Base-by-base conservation (phyloP, 2,888 invertebrate genomes). In the Blomia tropicalis region DNA sequence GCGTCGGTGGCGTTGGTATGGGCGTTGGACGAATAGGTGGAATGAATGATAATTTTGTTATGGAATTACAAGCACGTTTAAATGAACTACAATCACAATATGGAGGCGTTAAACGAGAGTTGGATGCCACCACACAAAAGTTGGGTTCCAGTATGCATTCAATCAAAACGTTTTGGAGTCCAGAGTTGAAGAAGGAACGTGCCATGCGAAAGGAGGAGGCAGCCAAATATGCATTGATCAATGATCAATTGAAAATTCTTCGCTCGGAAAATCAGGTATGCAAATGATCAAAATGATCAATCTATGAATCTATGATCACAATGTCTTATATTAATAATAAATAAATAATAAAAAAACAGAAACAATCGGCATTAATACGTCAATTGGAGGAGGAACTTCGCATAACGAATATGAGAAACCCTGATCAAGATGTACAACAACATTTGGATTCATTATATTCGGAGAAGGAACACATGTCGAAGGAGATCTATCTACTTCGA, bases 141-240 rank as follows among this genome's bases (percentile, higher is more conserved):
- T 81, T 96, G 71, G 90, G 91, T 75, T 92, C 92, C 73, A 90
- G 89, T 72, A 98, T 98, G 95, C 95, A 96, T 78, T 93, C 92
- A 77, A 98, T 98, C 76, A 96, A 96, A 79, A 96, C 95, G 62
- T 99, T 98, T 78, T 98, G 98, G 98, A 93, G 93, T 74, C 98
- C 98, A 23, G 98, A 98, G 78, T 79, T 98, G 75, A 98, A 98
- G 79, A 93, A 95, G 77, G 96, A 98, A 77, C 79, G 96, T 68
- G 90, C 92, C 59, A 75, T 95, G 70, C 80, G 96, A 69, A 96
- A 96, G 74, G 96, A 98, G 76, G 96, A 98, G 77, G 88, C 89
- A 74, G 89, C 91, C 72, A 92, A 93, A 77, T 92, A 91, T 79
- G 87, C 87, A 76, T 82, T 92, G 74, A 87, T 93, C 76, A 91